These are phyloP conservation scores for Babyrousa celebensis DNA, from an alignment of 2,797 vertebrate species.

Conservation along the genomic window DNA sequence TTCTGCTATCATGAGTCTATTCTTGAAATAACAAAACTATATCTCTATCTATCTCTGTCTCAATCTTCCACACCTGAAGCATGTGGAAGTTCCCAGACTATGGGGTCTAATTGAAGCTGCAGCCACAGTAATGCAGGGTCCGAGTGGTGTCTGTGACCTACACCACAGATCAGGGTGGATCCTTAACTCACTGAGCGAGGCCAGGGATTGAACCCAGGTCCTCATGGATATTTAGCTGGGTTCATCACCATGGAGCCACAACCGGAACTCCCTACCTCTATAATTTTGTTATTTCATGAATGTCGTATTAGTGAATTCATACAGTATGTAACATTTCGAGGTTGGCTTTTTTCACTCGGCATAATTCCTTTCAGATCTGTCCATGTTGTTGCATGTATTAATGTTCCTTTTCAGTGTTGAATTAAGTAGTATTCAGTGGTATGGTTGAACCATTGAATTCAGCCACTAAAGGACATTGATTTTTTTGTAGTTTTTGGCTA, in stretches of 20 bases:
- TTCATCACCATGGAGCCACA: too few species aligned
- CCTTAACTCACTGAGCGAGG: too few species aligned
- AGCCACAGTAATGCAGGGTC: too few species aligned
- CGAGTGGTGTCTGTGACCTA: too few species aligned
- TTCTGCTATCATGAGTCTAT: neutral
- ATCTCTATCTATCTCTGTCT: too few species aligned
- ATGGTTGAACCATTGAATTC: neutral
- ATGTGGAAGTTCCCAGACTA: too few species aligned
- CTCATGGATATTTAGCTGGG: too few species aligned
- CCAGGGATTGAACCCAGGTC: too few species aligned
- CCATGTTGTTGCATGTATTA: neutral
- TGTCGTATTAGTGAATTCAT: neutral
- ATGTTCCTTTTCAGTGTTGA: neutral
- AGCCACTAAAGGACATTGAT: neutral
- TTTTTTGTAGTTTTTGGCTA: neutral
- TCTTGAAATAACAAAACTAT: neutral
- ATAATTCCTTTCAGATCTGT: neutral
- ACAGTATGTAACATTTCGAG: neutral
- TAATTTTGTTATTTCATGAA: neutral
- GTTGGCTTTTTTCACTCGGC: neutral
- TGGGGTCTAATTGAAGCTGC: too few species aligned
- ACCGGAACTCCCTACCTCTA: neutral
- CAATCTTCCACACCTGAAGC: too few species aligned
- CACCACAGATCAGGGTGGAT: too few species aligned
- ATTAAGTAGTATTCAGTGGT: neutral